Percentiles rank a stretch among this genome's conserved stretches.
These are phyloP conservation scores for Stegodyphus dumicola DNA, from an alignment of 1,140 invertebrate species.

Conservation along the genomic window DNA sequence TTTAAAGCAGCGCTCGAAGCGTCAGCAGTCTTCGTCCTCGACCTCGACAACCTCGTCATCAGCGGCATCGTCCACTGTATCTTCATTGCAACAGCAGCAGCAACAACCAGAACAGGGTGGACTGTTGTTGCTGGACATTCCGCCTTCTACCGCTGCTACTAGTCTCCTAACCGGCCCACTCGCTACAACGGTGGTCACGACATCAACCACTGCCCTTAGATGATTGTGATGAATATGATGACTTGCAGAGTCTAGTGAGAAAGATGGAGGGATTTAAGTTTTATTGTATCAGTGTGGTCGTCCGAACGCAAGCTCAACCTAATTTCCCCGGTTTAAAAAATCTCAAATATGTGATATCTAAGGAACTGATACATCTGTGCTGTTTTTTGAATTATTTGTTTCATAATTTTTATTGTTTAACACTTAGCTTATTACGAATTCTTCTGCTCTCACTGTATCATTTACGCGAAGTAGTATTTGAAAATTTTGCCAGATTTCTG, in stretches of 20 bases:
- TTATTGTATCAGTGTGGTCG: background rate
- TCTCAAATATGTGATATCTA: slow-evolving; percentile 11
- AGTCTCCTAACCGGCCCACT: slow-evolving; percentile 38
- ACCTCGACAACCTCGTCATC: slow-evolving; percentile 4
- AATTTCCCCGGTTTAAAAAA: background rate
- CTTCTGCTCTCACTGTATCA: no score
- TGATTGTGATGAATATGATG: slow-evolving; percentile 20
- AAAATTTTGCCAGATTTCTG: no score
- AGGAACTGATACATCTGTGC: background rate
- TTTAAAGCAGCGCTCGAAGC: slow-evolving; percentile 79
- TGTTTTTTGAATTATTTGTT: no score
- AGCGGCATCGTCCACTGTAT: background rate
- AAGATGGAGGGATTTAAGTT: background rate
- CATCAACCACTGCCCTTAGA: slow-evolving; percentile 45
- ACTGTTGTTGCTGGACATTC: slow-evolving; percentile 51
- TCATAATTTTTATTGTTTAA: no score
- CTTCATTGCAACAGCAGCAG: slow-evolving; percentile 1
- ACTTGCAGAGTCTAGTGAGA: background rate
- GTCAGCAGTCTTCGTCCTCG: background rate
- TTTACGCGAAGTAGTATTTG: no score
- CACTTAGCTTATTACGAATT: no score
- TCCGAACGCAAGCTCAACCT: slow-evolving; percentile 22
- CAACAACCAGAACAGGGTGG: slow-evolving; percentile 18
- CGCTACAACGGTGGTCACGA: slow-evolving; percentile 26
- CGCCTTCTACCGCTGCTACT: slow-evolving; percentile 28